Conservation (phyloP, 2,888 invertebrate species). For the Litoditis marina region DNA sequence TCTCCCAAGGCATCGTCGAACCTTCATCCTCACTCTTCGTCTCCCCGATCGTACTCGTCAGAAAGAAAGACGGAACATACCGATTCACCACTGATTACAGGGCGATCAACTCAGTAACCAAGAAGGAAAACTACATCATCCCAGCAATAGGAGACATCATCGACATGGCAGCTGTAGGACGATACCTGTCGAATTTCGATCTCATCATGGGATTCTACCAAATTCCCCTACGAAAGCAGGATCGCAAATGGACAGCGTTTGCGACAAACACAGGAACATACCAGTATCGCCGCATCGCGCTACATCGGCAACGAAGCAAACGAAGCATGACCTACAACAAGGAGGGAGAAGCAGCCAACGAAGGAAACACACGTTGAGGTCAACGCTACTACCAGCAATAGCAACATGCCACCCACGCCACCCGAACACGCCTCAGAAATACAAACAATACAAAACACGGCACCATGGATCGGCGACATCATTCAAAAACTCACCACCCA, state of each 20-base stretch:
- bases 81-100: slow-evolving; percentile 20
- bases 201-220: no score
- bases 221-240: slow-evolving; percentile 7
- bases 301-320: slow-evolving; percentile 10
- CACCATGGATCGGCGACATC: no score
- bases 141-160: slow-evolving; percentile 9
- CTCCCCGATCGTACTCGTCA: slow-evolving; percentile 16
- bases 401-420: no score
- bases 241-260: slow-evolving; percentile 32
- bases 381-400: no score
- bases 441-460: no score
- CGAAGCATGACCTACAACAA: no score
- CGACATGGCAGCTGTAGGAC: slow-evolving; percentile 13
- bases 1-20: slow-evolving; percentile 5
- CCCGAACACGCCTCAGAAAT: no score
- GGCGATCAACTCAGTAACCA: slow-evolving; percentile 11
- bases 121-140: slow-evolving; percentile 14
- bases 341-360: no score
- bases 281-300: slow-evolving; percentile 26
- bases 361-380: no score
- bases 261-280: slow-evolving; percentile 23
- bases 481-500: no score
- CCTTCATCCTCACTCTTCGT: background rate
- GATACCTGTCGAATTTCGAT: no score
- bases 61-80: slow-evolving; percentile 5